A percentile compares a stretch with the other conserved stretches of the same genome.
phyloP scores from a whole-genome alignment of 2,888 invertebrate genomes.

The Chirona hameri region DNA sequence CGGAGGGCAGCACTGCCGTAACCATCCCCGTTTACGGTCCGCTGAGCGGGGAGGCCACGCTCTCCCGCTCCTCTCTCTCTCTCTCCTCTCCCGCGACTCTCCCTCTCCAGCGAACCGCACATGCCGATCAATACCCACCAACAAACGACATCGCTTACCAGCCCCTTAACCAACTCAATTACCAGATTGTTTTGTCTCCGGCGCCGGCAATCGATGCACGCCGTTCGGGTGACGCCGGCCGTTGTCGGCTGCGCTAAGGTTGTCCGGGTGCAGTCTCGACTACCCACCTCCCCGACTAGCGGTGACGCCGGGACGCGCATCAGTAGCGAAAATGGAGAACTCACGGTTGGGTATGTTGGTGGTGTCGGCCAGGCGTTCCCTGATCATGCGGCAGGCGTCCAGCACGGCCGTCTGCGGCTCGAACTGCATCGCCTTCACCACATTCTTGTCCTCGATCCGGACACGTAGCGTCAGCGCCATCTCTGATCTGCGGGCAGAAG shows the following conservation, averaged over 20 bases:
- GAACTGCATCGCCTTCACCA: constrained; percentile 97
- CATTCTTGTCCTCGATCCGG: constrained; percentile 77
- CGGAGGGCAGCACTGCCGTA: too few relatives aligned
- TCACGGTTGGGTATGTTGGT: constrained; percentile 80
- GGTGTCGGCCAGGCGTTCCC: constrained; percentile 91
- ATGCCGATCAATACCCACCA: constrained; percentile 23
- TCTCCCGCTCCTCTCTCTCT: not conserved
- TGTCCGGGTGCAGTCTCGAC: not conserved
- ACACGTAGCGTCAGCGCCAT: constrained; percentile 72
- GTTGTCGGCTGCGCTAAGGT: not conserved
- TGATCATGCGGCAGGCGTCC: constrained; percentile 91
- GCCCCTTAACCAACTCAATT: constrained; percentile 1
- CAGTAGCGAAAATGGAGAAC: constrained; percentile 47
- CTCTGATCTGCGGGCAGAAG: not conserved
- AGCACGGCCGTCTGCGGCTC: constrained; percentile 91
- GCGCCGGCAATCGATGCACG: not conserved
- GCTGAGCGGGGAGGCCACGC: too few relatives aligned
- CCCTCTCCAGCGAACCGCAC: too few relatives aligned
- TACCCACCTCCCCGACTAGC: not conserved
- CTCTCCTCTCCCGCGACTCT: not conserved
- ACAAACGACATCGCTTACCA: constrained; percentile 1
- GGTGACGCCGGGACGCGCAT: not conserved
- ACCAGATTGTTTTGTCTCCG: constrained; percentile 1
- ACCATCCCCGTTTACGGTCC: too few relatives aligned
- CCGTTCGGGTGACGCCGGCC: not conserved